Evolutionary conservation across 2,113 vertebrate species (phyloP).

Genomic region (Platysteira castanea): DNA sequence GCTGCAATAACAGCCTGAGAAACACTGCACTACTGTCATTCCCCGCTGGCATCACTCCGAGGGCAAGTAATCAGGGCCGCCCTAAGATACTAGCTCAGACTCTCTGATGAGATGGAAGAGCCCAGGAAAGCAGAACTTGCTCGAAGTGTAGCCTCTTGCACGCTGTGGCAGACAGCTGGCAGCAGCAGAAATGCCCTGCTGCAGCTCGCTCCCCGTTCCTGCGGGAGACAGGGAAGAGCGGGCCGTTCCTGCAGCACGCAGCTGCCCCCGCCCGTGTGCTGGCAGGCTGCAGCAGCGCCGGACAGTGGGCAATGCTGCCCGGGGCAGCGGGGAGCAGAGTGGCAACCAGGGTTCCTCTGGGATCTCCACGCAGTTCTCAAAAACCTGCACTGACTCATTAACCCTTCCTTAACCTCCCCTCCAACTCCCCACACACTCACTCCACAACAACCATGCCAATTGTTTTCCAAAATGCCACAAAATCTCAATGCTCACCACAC

Average conservation of each 20-base stretch:
- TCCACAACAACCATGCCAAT: too few relatives aligned
- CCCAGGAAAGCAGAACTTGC: background rate
- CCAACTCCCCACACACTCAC: background rate
- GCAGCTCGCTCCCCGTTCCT: background rate
- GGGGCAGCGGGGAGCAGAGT: too few relatives aligned
- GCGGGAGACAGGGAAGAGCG: rapidly evolving
- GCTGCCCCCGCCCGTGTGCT: background rate
- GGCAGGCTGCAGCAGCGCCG: background rate
- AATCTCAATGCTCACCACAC: background rate
- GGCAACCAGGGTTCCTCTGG: background rate
- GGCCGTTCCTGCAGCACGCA: background rate
- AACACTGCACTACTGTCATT: rapidly evolving
- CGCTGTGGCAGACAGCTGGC: background rate
- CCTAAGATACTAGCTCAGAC: background rate
- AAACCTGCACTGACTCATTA: background rate
- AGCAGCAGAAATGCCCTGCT: background rate
- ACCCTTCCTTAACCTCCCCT: background rate
- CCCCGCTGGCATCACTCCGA: rapidly evolving
- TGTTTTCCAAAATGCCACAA: background rate
- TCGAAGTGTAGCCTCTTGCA: background rate
- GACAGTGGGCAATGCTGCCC: background rate
- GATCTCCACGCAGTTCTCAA: background rate
- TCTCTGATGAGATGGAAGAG: background rate
- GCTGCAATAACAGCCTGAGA: background rate
- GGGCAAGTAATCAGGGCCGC: rapidly evolving